phyloP scores from a whole-genome alignment of 2,113 vertebrate genomes.

The Cettia cetti region DNA sequence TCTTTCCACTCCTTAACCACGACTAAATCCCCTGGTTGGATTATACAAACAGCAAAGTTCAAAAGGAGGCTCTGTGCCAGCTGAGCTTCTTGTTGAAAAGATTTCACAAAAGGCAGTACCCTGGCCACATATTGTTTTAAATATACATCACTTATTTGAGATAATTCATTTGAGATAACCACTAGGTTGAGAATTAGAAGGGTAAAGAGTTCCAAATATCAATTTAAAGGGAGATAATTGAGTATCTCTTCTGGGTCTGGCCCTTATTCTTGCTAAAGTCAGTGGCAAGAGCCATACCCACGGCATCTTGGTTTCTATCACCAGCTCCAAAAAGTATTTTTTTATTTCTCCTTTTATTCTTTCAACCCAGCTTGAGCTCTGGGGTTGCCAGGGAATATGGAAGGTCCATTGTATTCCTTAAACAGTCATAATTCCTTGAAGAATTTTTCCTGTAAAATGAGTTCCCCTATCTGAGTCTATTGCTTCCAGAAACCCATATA shows the following conservation, averaged over 20 bases:
- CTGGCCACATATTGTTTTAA: neutral
- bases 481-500: neutral
- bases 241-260: neutral
- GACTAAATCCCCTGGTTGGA: neutral
- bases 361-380: neutral
- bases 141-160: neutral
- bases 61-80: neutral
- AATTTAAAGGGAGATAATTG: neutral
- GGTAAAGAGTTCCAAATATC: neutral
- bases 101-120: neutral
- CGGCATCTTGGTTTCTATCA: neutral
- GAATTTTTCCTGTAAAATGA: neutral
- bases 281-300: neutral
- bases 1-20: neutral
- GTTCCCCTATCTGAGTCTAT: neutral
- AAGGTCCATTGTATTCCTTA: neutral
- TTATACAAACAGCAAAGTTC: neutral
- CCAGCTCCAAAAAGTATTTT: neutral
- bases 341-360: neutral
- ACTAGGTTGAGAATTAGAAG: neutral
- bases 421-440: neutral
- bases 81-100: neutral
- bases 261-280: neutral
- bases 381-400: neutral
- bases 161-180: no score